Conservation (phyloP, 2,888 invertebrate species). For the Acanthoscelides obtectus region DNA sequence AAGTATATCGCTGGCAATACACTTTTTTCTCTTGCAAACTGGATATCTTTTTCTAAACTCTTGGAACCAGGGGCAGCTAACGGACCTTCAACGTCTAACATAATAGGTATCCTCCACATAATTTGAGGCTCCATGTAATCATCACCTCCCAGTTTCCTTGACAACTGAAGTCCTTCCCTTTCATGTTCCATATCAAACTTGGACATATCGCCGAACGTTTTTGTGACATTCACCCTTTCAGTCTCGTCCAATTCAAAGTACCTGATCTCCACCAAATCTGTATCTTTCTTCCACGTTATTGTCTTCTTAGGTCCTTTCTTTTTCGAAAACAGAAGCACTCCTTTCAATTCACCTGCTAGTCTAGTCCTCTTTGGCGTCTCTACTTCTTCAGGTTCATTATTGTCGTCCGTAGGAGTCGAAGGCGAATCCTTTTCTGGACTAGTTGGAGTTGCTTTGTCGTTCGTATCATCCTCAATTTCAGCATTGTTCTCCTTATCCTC, state of each 20-base stretch:
- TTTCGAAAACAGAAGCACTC: constrained; percentile 70
- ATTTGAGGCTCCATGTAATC: constrained; percentile 80
- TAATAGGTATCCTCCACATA: constrained; percentile 67
- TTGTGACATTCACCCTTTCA: constrained; percentile 92
- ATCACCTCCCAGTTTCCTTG: constrained; percentile 68
- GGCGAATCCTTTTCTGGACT: constrained; percentile 13
- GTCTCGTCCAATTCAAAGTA: constrained; percentile 95
- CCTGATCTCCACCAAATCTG: constrained; percentile 73
- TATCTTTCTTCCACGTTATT: constrained; percentile 71
- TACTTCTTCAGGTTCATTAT: constrained; percentile 45
- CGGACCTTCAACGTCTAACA: constrained; percentile 65
- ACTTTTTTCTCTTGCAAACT: constrained; percentile 80
- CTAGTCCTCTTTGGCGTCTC: constrained; percentile 27
- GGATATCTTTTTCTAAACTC: constrained; percentile 82
- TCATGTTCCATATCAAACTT: constrained; percentile 84
- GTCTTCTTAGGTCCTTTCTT: constrained; percentile 75
- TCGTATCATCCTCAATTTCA: constrained; percentile 33
- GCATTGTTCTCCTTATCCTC: constrained; percentile 33
- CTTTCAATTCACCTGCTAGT: constrained; percentile 58
- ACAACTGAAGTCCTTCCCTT: constrained; percentile 74
- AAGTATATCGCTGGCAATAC: constrained; percentile 80
- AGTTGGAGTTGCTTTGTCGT: constrained; percentile 23
- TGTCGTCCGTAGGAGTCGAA: constrained; percentile 37
- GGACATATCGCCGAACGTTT: constrained; percentile 87
- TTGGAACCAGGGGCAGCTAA: constrained; percentile 67